Conservation (phyloP, 1,140 invertebrate species). For the Belonocnema kinseyi region DNA sequence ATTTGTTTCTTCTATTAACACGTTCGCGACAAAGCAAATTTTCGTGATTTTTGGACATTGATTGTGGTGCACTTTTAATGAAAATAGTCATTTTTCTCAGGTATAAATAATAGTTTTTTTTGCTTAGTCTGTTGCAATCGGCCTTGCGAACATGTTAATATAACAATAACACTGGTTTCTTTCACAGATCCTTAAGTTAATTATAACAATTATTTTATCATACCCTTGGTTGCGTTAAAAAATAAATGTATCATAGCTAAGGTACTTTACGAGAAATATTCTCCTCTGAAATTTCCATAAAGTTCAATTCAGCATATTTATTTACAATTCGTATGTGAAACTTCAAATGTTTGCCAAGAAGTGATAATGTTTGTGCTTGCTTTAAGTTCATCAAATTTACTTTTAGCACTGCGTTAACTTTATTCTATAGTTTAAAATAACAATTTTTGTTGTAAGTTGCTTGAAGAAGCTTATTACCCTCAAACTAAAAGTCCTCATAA, state of each 20-base stretch:
- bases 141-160: conserved; percentile 23
- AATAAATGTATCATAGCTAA: conserved; percentile 23
- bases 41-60: background rate
- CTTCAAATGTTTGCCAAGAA: conserved; percentile 6
- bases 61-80: background rate
- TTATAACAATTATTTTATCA: conserved; percentile 30
- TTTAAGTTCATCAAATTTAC: conserved; percentile 6
- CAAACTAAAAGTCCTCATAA: background rate
- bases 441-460: conserved; percentile 1
- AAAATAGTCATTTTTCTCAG: background rate
- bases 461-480: background rate
- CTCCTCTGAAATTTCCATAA: background rate
- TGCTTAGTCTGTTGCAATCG: background rate
- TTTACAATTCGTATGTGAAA: conserved; percentile 17
- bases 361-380: conserved; percentile 14
- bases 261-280: conserved; percentile 11
- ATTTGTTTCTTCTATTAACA: conserved; percentile 8
- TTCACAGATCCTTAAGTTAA: conserved; percentile 20
- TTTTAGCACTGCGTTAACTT: background rate
- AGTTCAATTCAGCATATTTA: background rate
- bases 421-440: background rate
- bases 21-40: background rate
- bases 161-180: conserved; percentile 18
- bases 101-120: background rate
- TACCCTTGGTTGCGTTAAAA: conserved; percentile 29